Conservation (phyloP, 2,888 invertebrate species). For the Tachina grossa region DNA sequence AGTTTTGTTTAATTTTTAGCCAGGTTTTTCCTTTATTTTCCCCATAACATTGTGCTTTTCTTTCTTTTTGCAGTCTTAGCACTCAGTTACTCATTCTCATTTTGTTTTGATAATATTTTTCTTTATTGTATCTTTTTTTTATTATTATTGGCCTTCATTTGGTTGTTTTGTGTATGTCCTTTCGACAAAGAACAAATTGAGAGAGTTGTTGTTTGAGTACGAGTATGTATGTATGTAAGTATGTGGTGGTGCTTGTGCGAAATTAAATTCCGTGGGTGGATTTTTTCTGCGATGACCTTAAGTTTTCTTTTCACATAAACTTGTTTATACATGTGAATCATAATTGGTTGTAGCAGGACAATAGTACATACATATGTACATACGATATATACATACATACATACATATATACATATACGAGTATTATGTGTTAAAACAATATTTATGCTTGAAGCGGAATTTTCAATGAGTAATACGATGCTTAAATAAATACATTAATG, state of each 20-base stretch:
- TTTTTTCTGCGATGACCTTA: slow-evolving; percentile 21
- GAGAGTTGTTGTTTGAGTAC: slow-evolving; percentile 21
- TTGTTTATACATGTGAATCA: slow-evolving; percentile 47
- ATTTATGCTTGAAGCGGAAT: too few relatives aligned
- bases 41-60: neutral
- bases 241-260: neutral
- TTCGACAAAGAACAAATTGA: slow-evolving; percentile 48
- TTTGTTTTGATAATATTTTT: slow-evolving; percentile 30
- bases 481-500: too few relatives aligned
- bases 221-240: neutral
- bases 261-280: slow-evolving; percentile 7
- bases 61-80: slow-evolving; percentile 23
- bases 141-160: neutral
- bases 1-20: slow-evolving; percentile 55
- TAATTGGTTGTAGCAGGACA: neutral
- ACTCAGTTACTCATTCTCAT: slow-evolving; percentile 40
- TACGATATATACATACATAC: too few relatives aligned
- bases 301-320: slow-evolving; percentile 2
- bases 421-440: too few relatives aligned
- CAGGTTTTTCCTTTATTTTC: slow-evolving; percentile 54
- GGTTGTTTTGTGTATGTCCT: slow-evolving; percentile 28
- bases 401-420: too few relatives aligned
- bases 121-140: neutral
- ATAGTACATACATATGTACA: neutral
- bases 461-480: too few relatives aligned